A percentile compares a stretch with the other conserved stretches of the same genome.
These are phyloP conservation scores for Urocyon cinereoargenteus DNA, from an alignment of 2,797 vertebrate species.

Conservation along the genomic window DNA sequence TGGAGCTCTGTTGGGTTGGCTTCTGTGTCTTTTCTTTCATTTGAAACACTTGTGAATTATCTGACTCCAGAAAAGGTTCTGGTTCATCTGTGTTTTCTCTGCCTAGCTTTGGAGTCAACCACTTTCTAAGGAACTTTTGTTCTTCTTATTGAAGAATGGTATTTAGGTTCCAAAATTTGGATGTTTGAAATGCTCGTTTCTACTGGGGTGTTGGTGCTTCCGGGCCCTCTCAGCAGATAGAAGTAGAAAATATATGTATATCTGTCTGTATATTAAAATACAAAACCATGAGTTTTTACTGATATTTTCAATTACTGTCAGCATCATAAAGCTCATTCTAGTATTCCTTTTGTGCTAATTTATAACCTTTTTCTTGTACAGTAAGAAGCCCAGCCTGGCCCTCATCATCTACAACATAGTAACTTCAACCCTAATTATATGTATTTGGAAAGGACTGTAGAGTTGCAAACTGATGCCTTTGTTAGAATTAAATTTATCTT, in stretches of 20 bases:
- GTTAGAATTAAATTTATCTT: not conserved
- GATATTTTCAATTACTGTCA: not conserved
- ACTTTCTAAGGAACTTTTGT: not conserved
- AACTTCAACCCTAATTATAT: not conserved
- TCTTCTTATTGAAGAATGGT: not conserved
- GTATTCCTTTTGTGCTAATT: not conserved
- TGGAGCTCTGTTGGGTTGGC: not conserved
- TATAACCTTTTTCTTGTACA: not conserved
- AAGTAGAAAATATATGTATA: not conserved
- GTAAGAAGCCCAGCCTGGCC: not conserved
- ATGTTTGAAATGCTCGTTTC: not conserved
- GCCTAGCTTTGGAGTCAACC: not conserved
- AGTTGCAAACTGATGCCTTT: not conserved
- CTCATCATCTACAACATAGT: not conserved
- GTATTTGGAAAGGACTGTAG: not conserved
- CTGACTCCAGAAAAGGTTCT: not conserved
- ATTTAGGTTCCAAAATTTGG: not conserved
- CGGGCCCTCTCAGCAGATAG: not conserved
- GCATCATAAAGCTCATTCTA: not conserved
- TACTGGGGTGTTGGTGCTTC: not conserved
- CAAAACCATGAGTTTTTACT: not conserved
- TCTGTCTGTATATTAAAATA: not conserved
- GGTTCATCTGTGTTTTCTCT: not conserved
- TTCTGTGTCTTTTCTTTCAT: not conserved
- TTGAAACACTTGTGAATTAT: not conserved